phyloP scores from a whole-genome alignment of 2,797 vertebrate genomes.

The Mormyrops attenuatus region DNA sequence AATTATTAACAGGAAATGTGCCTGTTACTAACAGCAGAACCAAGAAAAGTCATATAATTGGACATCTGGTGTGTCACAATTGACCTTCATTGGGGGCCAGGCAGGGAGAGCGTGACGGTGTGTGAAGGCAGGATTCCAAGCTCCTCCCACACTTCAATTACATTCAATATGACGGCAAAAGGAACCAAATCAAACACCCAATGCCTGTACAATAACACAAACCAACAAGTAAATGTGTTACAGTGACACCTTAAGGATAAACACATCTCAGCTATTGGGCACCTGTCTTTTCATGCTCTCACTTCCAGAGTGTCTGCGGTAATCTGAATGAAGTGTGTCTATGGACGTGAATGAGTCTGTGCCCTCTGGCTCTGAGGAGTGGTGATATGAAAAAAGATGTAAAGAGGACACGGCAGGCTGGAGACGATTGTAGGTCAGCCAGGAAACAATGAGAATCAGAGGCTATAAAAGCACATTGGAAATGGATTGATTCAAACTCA shows the following conservation, averaged over 20 bases:
- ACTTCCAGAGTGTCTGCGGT: neutral
- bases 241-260: neutral
- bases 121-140: neutral
- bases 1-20: constrained; percentile 18
- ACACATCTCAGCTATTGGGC: neutral
- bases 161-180: neutral
- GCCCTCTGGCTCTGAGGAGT: neutral
- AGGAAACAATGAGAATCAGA: neutral
- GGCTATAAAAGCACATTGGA: neutral
- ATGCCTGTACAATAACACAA: neutral
- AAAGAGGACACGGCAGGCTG: neutral
- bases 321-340: neutral
- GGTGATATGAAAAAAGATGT: neutral
- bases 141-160: neutral
- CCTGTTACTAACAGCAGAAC: neutral
- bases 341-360: neutral
- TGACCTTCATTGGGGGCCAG: neutral
- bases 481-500: neutral
- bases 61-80: constrained; percentile 13
- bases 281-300: neutral
- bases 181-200: neutral
- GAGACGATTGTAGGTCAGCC: neutral
- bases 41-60: constrained; percentile 11
- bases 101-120: no score
- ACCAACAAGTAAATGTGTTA: neutral